A percentile compares a stretch with the other conserved stretches of the same genome.
phyloP scores from a whole-genome alignment of 2,113 vertebrate species.

The Callocephalon fimbriatum region DNA sequence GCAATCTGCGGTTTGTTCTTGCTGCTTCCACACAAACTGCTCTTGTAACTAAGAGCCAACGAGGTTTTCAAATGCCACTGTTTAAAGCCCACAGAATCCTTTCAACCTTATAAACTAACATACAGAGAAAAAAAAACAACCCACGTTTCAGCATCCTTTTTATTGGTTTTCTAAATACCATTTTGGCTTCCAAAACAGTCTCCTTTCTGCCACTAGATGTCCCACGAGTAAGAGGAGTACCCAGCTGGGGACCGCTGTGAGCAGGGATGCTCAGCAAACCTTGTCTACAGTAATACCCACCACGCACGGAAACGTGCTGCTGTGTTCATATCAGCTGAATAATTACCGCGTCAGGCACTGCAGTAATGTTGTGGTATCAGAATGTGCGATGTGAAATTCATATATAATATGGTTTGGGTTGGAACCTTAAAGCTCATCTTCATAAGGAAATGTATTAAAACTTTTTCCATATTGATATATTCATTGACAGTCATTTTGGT shows the following conservation, averaged over 20 bases:
- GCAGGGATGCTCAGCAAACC: rapidly evolving
- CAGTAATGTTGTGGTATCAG: neutral
- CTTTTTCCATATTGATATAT: neutral
- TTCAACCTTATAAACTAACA: neutral
- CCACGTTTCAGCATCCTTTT: neutral
- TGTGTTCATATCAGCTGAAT: neutral
- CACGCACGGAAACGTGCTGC: rapidly evolving
- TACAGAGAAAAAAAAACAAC: neutral
- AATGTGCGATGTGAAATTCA: rapidly evolving
- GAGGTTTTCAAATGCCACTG: neutral
- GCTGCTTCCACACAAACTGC: neutral
- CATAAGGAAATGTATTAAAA: neutral
- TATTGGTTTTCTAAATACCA: neutral
- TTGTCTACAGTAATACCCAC: neutral
- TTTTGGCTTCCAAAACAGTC: neutral
- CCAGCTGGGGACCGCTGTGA: neutral
- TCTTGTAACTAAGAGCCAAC: neutral
- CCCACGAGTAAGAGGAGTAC: constrained; percentile 15
- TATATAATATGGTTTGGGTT: neutral
- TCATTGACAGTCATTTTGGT: neutral
- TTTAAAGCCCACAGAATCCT: neutral
- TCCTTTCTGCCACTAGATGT: constrained; percentile 52
- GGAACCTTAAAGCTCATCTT: neutral
- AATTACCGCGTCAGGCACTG: neutral
- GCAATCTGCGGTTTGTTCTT: neutral